Evolutionary conservation across 2,888 invertebrate species (phyloP).

Genomic region (Boloria selene): DNA sequence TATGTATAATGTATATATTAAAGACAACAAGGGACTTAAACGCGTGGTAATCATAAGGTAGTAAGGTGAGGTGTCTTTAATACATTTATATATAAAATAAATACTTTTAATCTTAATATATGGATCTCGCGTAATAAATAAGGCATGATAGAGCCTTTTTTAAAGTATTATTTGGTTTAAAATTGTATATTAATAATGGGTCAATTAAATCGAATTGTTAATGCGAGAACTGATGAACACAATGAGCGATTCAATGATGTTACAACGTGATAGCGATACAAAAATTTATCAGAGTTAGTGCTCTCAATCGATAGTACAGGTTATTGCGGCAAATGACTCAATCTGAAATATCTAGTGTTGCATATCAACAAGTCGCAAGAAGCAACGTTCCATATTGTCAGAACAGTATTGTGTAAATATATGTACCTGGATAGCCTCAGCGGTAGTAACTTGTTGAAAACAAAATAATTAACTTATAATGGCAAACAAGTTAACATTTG

Average conservation of each 20-base stretch:
- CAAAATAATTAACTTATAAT: slow-evolving; percentile 9
- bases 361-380: background rate
- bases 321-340: slow-evolving; percentile 11
- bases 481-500: slow-evolving; percentile 15
- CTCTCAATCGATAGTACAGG: slow-evolving; percentile 24
- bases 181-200: background rate
- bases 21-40: too few relatives aligned
- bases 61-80: too few relatives aligned
- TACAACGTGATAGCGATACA: slow-evolving; percentile 58
- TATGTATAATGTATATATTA: too few relatives aligned
- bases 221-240: slow-evolving; percentile 36
- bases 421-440: background rate
- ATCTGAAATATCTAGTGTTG: slow-evolving; percentile 11
- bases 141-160: too few relatives aligned
- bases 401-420: background rate
- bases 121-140: too few relatives aligned
- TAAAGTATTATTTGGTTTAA: too few relatives aligned
- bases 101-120: too few relatives aligned
- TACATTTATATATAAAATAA: too few relatives aligned
- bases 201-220: slow-evolving; percentile 28
- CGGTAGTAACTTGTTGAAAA: slow-evolving; percentile 2
- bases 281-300: slow-evolving; percentile 55
- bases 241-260: slow-evolving; percentile 51
- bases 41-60: too few relatives aligned
- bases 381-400: background rate